Evolutionary conservation across 2,113 vertebrate species (phyloP).

Genomic region (Progne subis): DNA sequence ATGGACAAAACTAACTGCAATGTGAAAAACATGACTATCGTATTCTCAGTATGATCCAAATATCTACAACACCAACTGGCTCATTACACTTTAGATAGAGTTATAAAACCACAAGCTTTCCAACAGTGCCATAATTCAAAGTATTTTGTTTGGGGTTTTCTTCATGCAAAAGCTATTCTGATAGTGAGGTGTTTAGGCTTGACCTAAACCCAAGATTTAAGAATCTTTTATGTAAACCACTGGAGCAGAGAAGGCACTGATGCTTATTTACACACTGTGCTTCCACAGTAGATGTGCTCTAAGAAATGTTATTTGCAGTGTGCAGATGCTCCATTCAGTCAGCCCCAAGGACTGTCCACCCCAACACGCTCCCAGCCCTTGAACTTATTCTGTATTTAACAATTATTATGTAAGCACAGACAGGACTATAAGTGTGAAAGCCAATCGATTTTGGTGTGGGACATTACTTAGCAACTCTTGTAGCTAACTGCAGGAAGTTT

Average conservation of each 20-base stretch:
- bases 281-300: neutral
- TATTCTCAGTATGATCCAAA: neutral
- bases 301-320: neutral
- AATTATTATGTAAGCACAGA: neutral
- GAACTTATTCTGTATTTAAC: neutral
- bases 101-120: neutral
- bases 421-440: neutral
- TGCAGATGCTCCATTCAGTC: neutral
- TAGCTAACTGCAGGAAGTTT: neutral
- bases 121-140: neutral
- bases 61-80: neutral
- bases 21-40: neutral
- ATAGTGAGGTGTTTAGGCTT: neutral
- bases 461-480: neutral
- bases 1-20: neutral
- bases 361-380: neutral
- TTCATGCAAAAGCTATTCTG: neutral
- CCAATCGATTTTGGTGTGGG: accelerated
- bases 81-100: neutral
- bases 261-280: neutral
- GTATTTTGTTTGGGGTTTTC: neutral
- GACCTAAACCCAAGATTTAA: neutral
- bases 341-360: neutral
- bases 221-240: neutral
- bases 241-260: neutral